Evolutionary conservation across 2,113 vertebrate genomes (phyloP).

Genomic region (Oncorhynchus mykiss): DNA sequence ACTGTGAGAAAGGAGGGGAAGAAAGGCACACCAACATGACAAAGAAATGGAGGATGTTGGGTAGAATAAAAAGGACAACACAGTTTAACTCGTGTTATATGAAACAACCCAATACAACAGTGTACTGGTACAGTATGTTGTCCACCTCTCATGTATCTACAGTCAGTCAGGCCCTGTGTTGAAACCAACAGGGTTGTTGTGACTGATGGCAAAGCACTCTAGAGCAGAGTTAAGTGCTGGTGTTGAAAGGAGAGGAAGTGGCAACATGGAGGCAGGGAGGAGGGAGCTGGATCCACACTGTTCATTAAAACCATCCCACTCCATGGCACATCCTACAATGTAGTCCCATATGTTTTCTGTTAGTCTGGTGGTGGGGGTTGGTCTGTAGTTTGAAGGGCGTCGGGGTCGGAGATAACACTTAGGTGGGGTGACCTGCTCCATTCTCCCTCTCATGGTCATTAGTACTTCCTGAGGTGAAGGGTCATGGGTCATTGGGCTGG

Average conservation of each 20-base stretch:
- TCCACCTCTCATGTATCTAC: not conserved
- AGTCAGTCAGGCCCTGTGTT: not conserved
- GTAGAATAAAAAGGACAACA: too few relatives aligned
- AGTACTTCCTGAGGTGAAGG: slow-evolving; percentile 48
- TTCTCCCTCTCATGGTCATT: not conserved
- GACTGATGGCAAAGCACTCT: not conserved
- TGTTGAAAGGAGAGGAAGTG: slow-evolving; percentile 13
- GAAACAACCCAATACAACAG: not conserved
- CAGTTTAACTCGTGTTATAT: not conserved
- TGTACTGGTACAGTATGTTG: not conserved
- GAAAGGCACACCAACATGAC: not conserved
- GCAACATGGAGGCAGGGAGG: not conserved
- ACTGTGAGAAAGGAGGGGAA: not conserved
- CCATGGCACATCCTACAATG: not conserved
- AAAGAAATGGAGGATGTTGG: too few relatives aligned
- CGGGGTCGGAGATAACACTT: not conserved
- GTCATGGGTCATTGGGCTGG: not conserved
- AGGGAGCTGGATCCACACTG: not conserved
- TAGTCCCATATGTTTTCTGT: not conserved
- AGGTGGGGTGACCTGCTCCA: not conserved
- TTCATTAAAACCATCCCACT: not conserved
- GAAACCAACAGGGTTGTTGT: not conserved
- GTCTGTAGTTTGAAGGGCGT: not conserved
- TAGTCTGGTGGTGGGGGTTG: not conserved
- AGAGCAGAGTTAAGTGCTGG: slow-evolving; percentile 27